A percentile compares a stretch with the other conserved stretches of the same genome.
phyloP scores from a whole-genome alignment of 2,797 vertebrate genomes.

The Sylvilagus floridanus region DNA sequence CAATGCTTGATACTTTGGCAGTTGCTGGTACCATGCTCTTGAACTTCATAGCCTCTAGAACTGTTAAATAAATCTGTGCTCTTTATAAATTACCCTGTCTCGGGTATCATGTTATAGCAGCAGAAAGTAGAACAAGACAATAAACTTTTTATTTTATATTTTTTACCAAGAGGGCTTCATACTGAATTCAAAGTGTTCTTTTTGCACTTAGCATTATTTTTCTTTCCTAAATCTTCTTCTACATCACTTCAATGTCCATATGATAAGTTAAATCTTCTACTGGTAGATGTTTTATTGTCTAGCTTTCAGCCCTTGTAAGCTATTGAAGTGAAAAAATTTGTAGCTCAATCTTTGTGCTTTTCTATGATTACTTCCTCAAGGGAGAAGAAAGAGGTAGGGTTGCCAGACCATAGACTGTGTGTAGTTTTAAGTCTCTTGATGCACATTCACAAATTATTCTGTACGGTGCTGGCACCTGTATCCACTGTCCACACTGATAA shows the following conservation, averaged over 20 bases:
- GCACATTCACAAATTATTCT: slow-evolving; percentile 22
- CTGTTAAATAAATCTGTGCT: too few species aligned
- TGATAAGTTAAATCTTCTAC: neutral
- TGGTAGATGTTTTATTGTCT: neutral
- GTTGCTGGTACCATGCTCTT: too few species aligned
- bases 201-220: slow-evolving; percentile 10
- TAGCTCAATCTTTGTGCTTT: slow-evolving; percentile 43
- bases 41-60: too few species aligned
- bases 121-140: too few species aligned
- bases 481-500: neutral
- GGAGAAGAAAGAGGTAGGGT: neutral
- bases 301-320: neutral
- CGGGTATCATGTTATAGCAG: too few species aligned
- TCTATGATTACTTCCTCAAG: neutral
- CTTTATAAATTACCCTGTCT: too few species aligned
- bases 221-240: neutral
- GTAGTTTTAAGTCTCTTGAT: neutral
- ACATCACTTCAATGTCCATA: neutral
- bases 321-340: slow-evolving; percentile 23
- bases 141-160: neutral
- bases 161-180: neutral
- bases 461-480: neutral
- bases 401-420: neutral
- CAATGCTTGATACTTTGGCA: too few species aligned
- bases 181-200: neutral